Evolutionary conservation across 2,888 invertebrate genomes (phyloP).

Genomic region (Fragum fragum): DNA sequence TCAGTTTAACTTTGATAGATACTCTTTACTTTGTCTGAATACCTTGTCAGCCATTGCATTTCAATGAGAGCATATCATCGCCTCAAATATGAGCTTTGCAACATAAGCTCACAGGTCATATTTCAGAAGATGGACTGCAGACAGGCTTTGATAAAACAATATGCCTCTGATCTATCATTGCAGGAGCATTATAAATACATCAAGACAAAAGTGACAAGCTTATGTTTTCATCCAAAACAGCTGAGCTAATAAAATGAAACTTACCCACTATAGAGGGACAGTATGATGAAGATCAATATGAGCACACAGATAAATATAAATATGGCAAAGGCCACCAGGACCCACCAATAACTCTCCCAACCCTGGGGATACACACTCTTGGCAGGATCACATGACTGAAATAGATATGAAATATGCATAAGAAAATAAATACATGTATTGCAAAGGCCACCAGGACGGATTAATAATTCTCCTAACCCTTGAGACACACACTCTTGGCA

Average conservation of each 20-base stretch:
- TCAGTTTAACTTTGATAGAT: too few relatives aligned
- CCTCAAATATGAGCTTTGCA: too few relatives aligned
- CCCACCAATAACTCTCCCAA: conserved; percentile 82
- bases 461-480: conserved; percentile 78
- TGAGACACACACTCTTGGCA: conserved; percentile 57
- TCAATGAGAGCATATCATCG: too few relatives aligned
- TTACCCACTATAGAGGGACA: conserved; percentile 20
- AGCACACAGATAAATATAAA: conserved; percentile 78
- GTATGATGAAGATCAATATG: conserved; percentile 72
- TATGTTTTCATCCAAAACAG: too few relatives aligned
- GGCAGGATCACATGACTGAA: conserved; percentile 78
- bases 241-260: background rate
- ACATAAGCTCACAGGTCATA: too few relatives aligned
- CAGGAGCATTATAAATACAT: too few relatives aligned
- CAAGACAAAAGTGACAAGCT: too few relatives aligned
- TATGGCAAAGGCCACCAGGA: conserved; percentile 80
- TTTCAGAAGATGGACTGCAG: too few relatives aligned
- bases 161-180: too few relatives aligned
- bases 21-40: too few relatives aligned
- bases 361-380: conserved; percentile 63
- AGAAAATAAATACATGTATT: conserved; percentile 78
- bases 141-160: too few relatives aligned
- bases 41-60: too few relatives aligned
- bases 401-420: conserved; percentile 52
- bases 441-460: conserved; percentile 82